Base-by-base conservation (phyloP, 1,140 invertebrate species). In the Venustaconcha ellipsiformis region DNA sequence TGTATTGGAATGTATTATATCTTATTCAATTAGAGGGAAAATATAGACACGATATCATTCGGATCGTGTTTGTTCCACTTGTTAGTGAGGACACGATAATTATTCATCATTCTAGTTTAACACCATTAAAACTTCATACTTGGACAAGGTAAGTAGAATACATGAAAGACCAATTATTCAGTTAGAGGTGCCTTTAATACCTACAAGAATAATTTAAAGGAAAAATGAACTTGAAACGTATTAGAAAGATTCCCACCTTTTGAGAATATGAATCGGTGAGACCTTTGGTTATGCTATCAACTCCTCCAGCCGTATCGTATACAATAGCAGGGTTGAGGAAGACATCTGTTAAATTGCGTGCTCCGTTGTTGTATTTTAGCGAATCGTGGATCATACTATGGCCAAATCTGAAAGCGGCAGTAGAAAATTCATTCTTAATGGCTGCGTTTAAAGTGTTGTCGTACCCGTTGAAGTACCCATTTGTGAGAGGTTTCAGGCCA, bases 371-470 rank as follows among this genome's bases (percentile, higher is more conserved):
- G 37, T 48, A 48, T 11, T 48, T 48, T 11, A 48, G 37, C 37
- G 37, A 48, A 48, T 72, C 56, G 1, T 67, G 66, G 15, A 99
- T 98, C 56, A 99, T 91, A 3, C 96, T 95, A 89, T 99, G 98
- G 0, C 98, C 98, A 89, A 99, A 99, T 71, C 97, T 91, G 17
- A 99, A 91, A 12, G 97, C 97, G 37, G 96, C 97, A 0, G 97
- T 97, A 1, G 97, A 96, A 90, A 99, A 99, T 23, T 95, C 96
- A 86, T 98, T 99, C 0, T 95, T 93, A 81, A 99, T 95, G 13
- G 93, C 93, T 3, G 97, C 94, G 87, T 99, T 94, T 0, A 96
- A 67, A 48, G 93, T 90, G 0, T 94, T 91, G 79, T 96, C 90
- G 86, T 99, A 99, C 14, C 72, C 72, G 62, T 66, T 23, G 23